These are phyloP conservation scores for Agrotis segetum DNA, from an alignment of 2,888 invertebrate genomes.

Conservation along the genomic window DNA sequence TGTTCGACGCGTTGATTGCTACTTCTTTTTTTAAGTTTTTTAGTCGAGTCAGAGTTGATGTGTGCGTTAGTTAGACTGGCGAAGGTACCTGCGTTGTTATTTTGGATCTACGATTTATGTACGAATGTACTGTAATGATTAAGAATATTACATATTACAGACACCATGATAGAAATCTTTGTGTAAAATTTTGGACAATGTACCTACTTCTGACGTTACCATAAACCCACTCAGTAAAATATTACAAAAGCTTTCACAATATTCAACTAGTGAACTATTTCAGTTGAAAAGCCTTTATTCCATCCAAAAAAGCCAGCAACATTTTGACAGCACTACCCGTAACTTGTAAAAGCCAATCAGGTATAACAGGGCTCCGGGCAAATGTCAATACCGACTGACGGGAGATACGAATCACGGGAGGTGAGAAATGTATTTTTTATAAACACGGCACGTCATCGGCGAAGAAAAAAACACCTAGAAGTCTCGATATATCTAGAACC, in stretches of 20 bases:
- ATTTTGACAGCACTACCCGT: conserved; percentile 74
- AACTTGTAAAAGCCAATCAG: conserved; percentile 85
- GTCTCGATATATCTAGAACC: background rate
- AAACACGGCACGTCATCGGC: conserved; percentile 62
- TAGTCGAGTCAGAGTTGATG: conserved; percentile 22
- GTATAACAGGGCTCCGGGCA: conserved; percentile 75
- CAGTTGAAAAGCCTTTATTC: conserved; percentile 23
- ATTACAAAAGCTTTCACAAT: conserved; percentile 16
- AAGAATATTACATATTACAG: too few relatives aligned
- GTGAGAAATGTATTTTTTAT: conserved; percentile 77
- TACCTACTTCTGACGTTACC: background rate
- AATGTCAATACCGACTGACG: conserved; percentile 80
- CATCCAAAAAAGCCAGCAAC: conserved; percentile 15
- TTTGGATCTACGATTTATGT: conserved; percentile 1
- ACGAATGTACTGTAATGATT: background rate
- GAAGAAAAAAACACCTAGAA: conserved; percentile 21
- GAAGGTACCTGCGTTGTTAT: conserved; percentile 16
- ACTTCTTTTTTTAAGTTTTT: conserved; percentile 20
- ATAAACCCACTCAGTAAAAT: background rate
- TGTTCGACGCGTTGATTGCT: conserved; percentile 32
- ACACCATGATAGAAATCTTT: too few relatives aligned
- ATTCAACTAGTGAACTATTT: conserved; percentile 24
- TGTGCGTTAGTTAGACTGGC: conserved; percentile 35
- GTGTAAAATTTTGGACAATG: background rate
- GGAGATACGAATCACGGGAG: conserved; percentile 74